These are phyloP conservation scores for Drosophila orosa DNA, from an alignment of 1,140 invertebrate genomes.

Conservation along the genomic window DNA sequence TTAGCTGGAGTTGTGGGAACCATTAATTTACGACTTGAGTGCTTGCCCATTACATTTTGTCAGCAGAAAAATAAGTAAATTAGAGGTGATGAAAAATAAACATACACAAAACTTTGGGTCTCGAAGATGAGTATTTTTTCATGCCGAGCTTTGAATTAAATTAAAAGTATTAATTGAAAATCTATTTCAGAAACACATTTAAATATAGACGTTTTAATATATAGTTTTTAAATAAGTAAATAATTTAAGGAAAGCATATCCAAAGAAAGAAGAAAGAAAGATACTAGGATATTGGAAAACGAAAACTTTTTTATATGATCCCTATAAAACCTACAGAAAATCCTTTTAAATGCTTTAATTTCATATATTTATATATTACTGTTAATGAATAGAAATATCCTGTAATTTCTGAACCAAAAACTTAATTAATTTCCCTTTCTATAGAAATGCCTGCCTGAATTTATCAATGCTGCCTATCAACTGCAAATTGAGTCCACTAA, in stretches of 20 bases:
- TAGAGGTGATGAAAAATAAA: background rate
- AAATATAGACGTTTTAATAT: no score
- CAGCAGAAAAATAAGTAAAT: conserved; percentile 6
- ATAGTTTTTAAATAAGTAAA: no score
- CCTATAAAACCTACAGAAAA: no score
- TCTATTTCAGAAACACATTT: no score
- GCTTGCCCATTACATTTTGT: conserved; percentile 1
- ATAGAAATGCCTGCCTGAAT: conserved; percentile 97
- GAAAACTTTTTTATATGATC: no score
- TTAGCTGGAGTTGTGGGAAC: conserved; percentile 15
- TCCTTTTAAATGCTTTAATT: no score
- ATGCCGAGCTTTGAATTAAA: background rate
- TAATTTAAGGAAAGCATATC: no score
- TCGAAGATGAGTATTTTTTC: background rate
- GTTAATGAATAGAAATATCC: no score
- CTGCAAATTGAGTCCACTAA: conserved; percentile 95
- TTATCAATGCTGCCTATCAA: conserved; percentile 97
- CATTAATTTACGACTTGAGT: conserved; percentile 3
- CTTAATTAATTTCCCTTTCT: background rate
- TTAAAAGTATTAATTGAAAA: no score
- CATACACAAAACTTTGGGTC: background rate
- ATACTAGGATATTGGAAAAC: no score
- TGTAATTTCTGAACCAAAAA: background rate
- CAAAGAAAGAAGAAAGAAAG: no score
- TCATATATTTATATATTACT: no score